Evolutionary conservation across 2,797 vertebrate species (phyloP).

Genomic region (Catostomus latipinnis): DNA sequence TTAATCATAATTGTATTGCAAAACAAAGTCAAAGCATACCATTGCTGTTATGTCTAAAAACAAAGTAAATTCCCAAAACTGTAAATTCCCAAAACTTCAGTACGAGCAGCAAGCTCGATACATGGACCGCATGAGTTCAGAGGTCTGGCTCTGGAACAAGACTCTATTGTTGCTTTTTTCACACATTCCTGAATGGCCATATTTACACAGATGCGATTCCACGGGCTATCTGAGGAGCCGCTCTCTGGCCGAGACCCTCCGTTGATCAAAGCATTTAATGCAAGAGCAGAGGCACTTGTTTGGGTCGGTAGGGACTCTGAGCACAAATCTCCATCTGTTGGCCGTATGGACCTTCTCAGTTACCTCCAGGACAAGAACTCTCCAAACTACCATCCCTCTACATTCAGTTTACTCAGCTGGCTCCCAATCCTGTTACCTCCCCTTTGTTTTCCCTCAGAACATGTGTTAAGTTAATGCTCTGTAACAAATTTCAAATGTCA

Average conservation of each 20-base stretch:
- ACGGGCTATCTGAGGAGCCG: conserved; percentile 83
- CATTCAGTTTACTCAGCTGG: conserved; percentile 84
- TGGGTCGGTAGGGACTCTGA: conserved; percentile 83
- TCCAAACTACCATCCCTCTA: conserved; percentile 62
- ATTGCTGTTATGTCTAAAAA: conserved; percentile 73
- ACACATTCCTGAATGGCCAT: conserved; percentile 86
- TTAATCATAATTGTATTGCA: conserved; percentile 27
- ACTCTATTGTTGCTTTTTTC: conserved; percentile 88
- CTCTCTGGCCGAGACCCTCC: conserved; percentile 84
- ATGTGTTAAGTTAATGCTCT: conserved; percentile 85
- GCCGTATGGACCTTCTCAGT: conserved; percentile 86
- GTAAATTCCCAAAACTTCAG: conserved; percentile 69
- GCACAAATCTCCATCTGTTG: conserved; percentile 93
- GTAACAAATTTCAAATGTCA: conserved; percentile 81
- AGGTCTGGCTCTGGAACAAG: conserved; percentile 72
- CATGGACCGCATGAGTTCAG: conserved; percentile 71
- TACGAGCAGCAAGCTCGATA: conserved; percentile 69
- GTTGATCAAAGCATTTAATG: conserved; percentile 93
- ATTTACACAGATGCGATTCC: conserved; percentile 98
- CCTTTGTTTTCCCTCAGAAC: conserved; percentile 82
- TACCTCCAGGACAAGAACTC: conserved; percentile 77
- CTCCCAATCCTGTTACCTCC: conserved; percentile 68
- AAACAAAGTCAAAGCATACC: conserved; percentile 62
- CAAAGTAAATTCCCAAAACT: conserved; percentile 69
- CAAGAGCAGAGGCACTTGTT: conserved; percentile 89